phyloP scores from a whole-genome alignment of 2,113 vertebrate species.

The Plestiodon gilberti region DNA sequence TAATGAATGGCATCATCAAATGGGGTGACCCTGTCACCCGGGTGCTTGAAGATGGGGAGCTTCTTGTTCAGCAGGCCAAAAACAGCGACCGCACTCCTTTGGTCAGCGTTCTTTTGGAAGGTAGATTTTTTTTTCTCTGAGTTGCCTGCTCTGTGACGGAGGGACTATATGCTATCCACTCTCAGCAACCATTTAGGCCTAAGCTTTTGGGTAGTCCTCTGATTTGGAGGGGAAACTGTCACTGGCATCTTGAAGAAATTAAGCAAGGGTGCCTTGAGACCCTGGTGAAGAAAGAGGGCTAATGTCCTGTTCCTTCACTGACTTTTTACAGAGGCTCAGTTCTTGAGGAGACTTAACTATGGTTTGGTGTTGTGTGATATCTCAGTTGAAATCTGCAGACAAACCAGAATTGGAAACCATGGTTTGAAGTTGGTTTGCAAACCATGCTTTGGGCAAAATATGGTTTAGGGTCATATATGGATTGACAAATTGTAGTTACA shows the following conservation, averaged over 20 bases:
- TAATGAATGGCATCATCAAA: slow-evolving; percentile 96
- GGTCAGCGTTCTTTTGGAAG: slow-evolving; percentile 94
- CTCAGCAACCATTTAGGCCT: neutral
- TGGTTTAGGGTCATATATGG: neutral
- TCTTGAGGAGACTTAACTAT: neutral
- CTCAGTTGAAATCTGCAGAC: neutral
- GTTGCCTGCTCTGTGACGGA: neutral
- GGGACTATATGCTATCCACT: accelerated
- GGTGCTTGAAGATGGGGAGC: slow-evolving; percentile 89
- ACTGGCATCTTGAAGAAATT: neutral
- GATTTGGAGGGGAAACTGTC: neutral
- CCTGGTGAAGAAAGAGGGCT: neutral
- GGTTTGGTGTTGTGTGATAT: neutral
- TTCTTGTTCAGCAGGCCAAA: slow-evolving; percentile 95
- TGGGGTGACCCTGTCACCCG: slow-evolving; percentile 93
- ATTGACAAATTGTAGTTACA: neutral
- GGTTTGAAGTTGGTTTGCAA: neutral
- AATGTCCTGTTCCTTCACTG: neutral
- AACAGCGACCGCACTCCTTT: slow-evolving; percentile 95
- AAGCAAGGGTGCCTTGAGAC: neutral
- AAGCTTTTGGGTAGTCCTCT: neutral
- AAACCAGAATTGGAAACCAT: neutral
- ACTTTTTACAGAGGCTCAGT: too few species aligned
- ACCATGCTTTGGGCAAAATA: neutral
- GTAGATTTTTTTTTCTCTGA: slow-evolving; percentile 63